Evolutionary conservation across 2,888 invertebrate species (phyloP).

Genomic region (Lottia scabra): DNA sequence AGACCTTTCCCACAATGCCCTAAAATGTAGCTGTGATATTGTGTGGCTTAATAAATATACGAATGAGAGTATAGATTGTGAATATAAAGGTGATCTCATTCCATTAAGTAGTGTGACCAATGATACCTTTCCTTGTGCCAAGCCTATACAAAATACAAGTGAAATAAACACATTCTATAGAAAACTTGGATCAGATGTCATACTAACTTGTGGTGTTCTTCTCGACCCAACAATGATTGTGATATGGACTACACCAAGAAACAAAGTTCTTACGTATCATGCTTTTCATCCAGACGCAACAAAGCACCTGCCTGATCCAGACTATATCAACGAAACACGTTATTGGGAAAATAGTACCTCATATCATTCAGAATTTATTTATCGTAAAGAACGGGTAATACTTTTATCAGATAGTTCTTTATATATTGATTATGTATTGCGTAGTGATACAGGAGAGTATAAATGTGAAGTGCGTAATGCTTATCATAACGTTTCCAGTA

Average conservation of each 20-base stretch:
- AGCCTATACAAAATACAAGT: not conserved
- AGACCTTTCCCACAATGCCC: constrained; percentile 53
- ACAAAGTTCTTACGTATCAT: constrained; percentile 43
- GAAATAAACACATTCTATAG: not conserved
- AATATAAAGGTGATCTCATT: not conserved
- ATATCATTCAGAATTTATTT: constrained; percentile 40
- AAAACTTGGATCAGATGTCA: constrained; percentile 74
- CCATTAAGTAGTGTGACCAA: constrained; percentile 10
- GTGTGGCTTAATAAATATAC: constrained; percentile 47
- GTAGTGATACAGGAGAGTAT: constrained; percentile 83
- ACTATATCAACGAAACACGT: constrained; percentile 6
- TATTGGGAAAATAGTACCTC: constrained; percentile 50
- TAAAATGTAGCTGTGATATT: constrained; percentile 56
- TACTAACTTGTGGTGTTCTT: constrained; percentile 81
- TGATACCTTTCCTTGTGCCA: constrained; percentile 21
- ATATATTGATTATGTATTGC: constrained; percentile 76
- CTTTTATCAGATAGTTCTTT: constrained; percentile 84
- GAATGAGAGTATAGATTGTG: not conserved
- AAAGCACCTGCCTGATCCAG: constrained; percentile 33
- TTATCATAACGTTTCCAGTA: constrained; percentile 81
- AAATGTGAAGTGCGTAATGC: constrained; percentile 88
- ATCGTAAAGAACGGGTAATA: constrained; percentile 72
- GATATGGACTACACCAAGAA: constrained; percentile 78
- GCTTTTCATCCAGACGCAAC: constrained; percentile 42
- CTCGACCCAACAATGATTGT: constrained; percentile 85